phyloP scores from a whole-genome alignment of 2,113 vertebrate species.

The Serinus canaria region DNA sequence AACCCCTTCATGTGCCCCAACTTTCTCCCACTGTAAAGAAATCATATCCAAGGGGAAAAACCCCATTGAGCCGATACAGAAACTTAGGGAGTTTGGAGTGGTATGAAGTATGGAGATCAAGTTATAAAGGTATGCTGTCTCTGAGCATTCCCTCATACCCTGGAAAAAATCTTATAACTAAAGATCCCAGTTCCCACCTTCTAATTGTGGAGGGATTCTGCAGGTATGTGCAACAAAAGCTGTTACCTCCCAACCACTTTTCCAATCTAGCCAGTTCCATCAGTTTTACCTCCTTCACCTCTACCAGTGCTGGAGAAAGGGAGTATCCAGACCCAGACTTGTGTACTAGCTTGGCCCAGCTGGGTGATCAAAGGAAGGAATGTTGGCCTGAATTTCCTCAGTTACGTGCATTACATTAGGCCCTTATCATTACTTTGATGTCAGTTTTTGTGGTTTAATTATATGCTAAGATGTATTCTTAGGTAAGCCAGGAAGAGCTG shows the following conservation, averaged over 20 bases:
- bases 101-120: background rate
- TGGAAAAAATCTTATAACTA: background rate
- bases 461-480: constrained; percentile 18
- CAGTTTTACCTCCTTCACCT: constrained; percentile 10
- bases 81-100: background rate
- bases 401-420: background rate
- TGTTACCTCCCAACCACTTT: background rate
- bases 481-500: constrained; percentile 27
- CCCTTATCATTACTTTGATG: constrained; percentile 45
- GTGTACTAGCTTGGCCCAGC: background rate
- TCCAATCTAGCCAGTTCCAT: constrained; percentile 34
- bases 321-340: background rate
- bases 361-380: constrained; percentile 43
- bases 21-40: background rate
- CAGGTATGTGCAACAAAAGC: background rate
- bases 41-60: background rate
- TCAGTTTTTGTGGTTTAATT: constrained; percentile 52
- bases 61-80: background rate
- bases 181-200: background rate
- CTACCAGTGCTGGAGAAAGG: background rate
- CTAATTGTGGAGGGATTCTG: background rate
- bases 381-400: constrained; percentile 7
- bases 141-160: background rate
- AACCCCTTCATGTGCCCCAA: background rate
- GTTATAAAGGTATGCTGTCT: background rate